Evolutionary conservation across 30 jellyfish, hydroid and myxozoan genomes (phyloP), one percentile per base, ranked within the genome.

Genomic region (Hydractinia echinata): DNA sequence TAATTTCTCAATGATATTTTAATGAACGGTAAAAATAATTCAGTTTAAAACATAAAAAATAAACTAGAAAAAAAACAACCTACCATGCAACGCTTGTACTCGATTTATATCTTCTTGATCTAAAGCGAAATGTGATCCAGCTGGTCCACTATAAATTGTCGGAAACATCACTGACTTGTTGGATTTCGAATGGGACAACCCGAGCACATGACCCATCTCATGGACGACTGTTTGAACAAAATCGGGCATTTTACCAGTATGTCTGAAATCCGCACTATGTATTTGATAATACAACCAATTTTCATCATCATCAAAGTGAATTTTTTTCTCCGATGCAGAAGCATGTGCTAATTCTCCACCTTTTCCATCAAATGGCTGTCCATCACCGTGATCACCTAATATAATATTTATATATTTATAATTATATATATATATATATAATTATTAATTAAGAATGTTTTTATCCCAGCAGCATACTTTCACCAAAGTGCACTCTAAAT

Each of bases 161-260:
- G 85, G 87, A 49, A 19, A 61, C 87, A 80, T 80, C 7, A 80
- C 70, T 7, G 87, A 61, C 6, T 50, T 49, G 1, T 30, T 14
- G 30, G 54, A 9, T 64, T 54, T 8, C 4, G 84, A 62, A 48
- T 80, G 87, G 51, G 69, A 16, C 7, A 80, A n/a, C 20, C 87
- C 87, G 7, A 80, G 30, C 1, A 80, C 87, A 50, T 80, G 87
- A 61, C 87, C 87, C 5, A 80, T 70, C 48, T 80, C 87, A 80
- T 80, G 87, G 39, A 67, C 67, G 20, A 66, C 86, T 8, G 66
- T 51, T 14, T 80, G 67, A 54, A 61, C 68, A 52, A 80, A 55
- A 70, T 80, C 84, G 0, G 84, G 48, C 10, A 54, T 67, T 15
- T 10, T 13, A 44, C 71, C 84, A n/a, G 87, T 67, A 7, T 54